Evolutionary conservation across 1,140 invertebrate species (phyloP).

Genomic region (Lepidurus couesii): DNA sequence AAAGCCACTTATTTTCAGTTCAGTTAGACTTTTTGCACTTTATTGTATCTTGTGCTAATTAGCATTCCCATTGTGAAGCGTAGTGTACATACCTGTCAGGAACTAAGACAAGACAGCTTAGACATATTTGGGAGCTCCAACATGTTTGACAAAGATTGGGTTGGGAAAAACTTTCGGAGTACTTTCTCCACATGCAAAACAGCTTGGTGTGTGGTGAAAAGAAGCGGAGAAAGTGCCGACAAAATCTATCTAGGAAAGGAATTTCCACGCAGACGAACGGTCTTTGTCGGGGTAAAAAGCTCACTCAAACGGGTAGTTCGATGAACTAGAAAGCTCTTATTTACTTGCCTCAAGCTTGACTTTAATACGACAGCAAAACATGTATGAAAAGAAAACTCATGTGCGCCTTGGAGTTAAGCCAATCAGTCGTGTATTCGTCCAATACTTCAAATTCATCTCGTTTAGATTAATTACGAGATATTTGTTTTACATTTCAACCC

Average conservation of each 20-base stretch:
- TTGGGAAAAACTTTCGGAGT: background rate
- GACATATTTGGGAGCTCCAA: background rate
- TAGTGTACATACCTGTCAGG: no score
- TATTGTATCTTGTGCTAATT: no score
- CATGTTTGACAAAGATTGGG: background rate
- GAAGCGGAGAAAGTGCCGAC: conserved; percentile 5
- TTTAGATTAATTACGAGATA: background rate
- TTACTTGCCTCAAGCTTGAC: background rate
- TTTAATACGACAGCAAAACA: background rate
- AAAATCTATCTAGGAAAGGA: background rate
- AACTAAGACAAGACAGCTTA: no score
- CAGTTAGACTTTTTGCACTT: no score
- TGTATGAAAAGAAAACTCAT: background rate
- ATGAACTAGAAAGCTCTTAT: background rate
- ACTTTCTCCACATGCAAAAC: conserved; percentile 5
- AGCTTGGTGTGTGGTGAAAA: background rate
- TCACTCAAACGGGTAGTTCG: background rate
- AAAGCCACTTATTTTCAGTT: background rate
- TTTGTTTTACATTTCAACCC: background rate
- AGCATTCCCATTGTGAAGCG: no score
- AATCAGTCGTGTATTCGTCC: background rate
- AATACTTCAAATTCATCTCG: background rate
- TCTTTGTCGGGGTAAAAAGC: background rate
- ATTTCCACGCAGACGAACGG: background rate
- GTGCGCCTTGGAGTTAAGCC: background rate